Evolutionary conservation across 2,113 vertebrate genomes (phyloP).

Genomic region (Tyto alba): DNA sequence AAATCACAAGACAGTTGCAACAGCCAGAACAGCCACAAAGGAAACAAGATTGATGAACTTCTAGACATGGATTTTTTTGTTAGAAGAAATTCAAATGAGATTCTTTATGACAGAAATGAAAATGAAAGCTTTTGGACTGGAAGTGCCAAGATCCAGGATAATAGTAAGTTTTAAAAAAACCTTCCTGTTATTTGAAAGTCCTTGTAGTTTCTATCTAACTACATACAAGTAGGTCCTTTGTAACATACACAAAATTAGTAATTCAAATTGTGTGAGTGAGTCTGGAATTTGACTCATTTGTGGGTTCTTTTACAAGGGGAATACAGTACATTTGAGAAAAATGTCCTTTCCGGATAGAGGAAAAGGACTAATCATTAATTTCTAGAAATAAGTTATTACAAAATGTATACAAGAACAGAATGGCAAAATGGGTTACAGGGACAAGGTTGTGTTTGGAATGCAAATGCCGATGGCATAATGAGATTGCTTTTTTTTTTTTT

Average conservation of each 20-base stretch:
- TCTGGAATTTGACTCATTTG: neutral
- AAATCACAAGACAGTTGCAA: slow-evolving; percentile 26
- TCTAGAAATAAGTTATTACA: neutral
- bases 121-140: slow-evolving; percentile 63
- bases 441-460: neutral
- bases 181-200: neutral
- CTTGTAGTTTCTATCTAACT: neutral
- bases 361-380: neutral
- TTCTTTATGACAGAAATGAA: slow-evolving; percentile 47
- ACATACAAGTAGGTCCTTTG: neutral
- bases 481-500: neutral
- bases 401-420: neutral
- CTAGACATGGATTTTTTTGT: slow-evolving; percentile 26
- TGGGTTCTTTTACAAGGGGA: neutral
- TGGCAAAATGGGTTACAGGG: neutral
- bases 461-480: neutral
- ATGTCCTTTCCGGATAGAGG: neutral
- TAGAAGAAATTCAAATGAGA: slow-evolving; percentile 54
- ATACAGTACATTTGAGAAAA: neutral
- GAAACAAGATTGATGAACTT: slow-evolving; percentile 51
- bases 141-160: slow-evolving; percentile 66
- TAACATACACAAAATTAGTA: neutral
- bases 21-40: slow-evolving; percentile 16
- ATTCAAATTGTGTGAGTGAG: neutral
- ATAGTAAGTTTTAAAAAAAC: slow-evolving; percentile 51